Conservation (phyloP, 35 echinoderm and acorn worm genomes). For the Ophioderma brevispina region DNA sequence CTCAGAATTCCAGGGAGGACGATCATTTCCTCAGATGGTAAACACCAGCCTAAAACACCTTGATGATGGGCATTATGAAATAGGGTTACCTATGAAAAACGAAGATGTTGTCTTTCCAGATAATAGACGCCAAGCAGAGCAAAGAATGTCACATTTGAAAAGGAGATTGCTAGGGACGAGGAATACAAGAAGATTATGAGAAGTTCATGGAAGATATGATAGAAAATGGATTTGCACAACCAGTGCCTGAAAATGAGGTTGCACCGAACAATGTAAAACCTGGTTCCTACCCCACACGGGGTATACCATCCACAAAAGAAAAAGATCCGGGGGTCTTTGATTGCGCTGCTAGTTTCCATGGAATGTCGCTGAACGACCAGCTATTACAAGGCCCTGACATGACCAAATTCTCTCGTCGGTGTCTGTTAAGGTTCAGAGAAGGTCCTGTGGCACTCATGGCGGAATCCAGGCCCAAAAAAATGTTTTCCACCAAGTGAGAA, state of each 20-base stretch:
- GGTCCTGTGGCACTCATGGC: constrained; percentile 46
- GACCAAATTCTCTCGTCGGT: constrained; percentile 52
- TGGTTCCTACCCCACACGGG: constrained; percentile 78
- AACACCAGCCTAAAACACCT: constrained; percentile 28
- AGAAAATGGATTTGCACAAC: constrained; percentile 47
- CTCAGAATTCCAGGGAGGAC: constrained; percentile 66
- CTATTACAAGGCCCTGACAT: constrained; percentile 58
- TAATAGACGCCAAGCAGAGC: constrained; percentile 27
- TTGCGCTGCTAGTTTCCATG: constrained; percentile 34
- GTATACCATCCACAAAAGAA: constrained; percentile 75
- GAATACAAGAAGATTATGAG: constrained; percentile 59
- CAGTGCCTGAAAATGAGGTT: constrained; percentile 27
- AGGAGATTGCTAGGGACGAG: constrained; percentile 36
- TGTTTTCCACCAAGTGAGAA: no score
- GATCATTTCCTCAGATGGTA: constrained; percentile 50
- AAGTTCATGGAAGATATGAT: constrained; percentile 44
- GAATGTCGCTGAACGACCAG: constrained; percentile 43
- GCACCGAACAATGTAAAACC: constrained; percentile 39
- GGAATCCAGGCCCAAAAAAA: no score
- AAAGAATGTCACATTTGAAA: constrained; percentile 25
- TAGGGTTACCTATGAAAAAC: constrained; percentile 25
- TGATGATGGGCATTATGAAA: constrained; percentile 46
- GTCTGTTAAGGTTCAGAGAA: constrained; percentile 56
- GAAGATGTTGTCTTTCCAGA: constrained; percentile 17
- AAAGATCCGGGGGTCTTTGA: constrained; percentile 68